Evolutionary conservation across 2,113 vertebrate species (phyloP), one percentile per base, ranked within the genome.

Genomic region (Brachionichthys hirsutus): DNA sequence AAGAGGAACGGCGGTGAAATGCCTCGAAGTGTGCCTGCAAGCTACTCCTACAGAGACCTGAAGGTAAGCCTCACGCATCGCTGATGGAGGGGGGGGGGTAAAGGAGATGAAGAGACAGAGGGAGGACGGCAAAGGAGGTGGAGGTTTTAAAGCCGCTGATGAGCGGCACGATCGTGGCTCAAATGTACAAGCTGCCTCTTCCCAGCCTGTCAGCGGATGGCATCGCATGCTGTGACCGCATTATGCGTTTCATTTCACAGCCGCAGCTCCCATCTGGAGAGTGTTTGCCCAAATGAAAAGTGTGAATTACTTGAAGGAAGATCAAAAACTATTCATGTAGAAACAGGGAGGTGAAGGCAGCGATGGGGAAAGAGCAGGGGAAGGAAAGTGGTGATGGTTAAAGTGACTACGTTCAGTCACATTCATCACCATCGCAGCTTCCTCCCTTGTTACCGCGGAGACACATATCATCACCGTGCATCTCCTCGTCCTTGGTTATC

Each of bases 1-100:
- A 63, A 75, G 73, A 68, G 66, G 63, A 87, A 70, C 75, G 74
- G 78, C 78, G 82, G 82, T 84, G 87, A 88, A 74, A 91, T 90
- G 90, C 85, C 84, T 88, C 64, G 75, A 78, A 84, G 81, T 80
- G 80, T 85, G 71, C 75, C 79, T 62, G 75, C 65, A 76, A 80
- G 84, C 80, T 74, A 87, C 86, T 80, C 83, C 80, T 87, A 72
- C 86, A 77, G 81, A 85, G 81, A 83, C 77, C 83, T 87, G 80
- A 91, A 91, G 89, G 90, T 91, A 91, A 87, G 88, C 45, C 46
- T 58, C 13, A 41, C 49, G 69, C 52, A 36, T 11, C 7, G 15
- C 57, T 42, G 65, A 62, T 48, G 46, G 24, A 3, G 24, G 24
- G 24, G 49, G 48, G 46, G 49, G 24, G 49, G 20, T 79, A 56